These are phyloP conservation scores for Anguilla rostrata DNA, from an alignment of 2,113 vertebrate genomes.

Conservation along the genomic window DNA sequence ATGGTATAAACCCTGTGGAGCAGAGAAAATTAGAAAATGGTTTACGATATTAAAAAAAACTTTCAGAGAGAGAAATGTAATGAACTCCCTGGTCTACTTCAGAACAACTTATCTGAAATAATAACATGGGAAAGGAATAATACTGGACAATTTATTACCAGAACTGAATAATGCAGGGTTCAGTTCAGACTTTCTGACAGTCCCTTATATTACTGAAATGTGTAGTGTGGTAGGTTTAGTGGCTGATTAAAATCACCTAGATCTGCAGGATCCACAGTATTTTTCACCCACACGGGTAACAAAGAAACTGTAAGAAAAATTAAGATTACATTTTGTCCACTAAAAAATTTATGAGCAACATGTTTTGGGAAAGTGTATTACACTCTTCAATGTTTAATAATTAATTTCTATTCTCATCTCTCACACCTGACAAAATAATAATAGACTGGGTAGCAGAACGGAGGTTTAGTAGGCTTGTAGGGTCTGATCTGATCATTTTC, in stretches of 20 bases:
- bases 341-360: too few species aligned
- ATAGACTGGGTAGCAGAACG: too few species aligned
- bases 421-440: too few species aligned
- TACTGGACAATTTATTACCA: slow-evolving; percentile 5
- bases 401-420: too few species aligned
- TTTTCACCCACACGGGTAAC: too few species aligned
- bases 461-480: too few species aligned
- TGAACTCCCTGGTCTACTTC: neutral
- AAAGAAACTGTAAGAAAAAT: too few species aligned
- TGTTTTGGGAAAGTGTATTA: too few species aligned
- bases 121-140: neutral
- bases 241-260: slow-evolving; percentile 15
- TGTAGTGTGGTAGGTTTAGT: neutral
- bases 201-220: slow-evolving; percentile 5
- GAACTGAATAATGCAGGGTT: neutral
- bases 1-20: neutral
- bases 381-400: too few species aligned
- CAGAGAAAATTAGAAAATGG: neutral
- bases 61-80: neutral
- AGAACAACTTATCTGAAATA: slow-evolving; percentile 6
- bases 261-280: neutral
- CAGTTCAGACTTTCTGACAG: neutral
- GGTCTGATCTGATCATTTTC: too few species aligned
- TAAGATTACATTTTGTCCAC: too few species aligned
- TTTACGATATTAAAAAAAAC: neutral